Evolutionary conservation across 2,113 vertebrate genomes (phyloP).

Genomic region (Pelmatolapia mariae): DNA sequence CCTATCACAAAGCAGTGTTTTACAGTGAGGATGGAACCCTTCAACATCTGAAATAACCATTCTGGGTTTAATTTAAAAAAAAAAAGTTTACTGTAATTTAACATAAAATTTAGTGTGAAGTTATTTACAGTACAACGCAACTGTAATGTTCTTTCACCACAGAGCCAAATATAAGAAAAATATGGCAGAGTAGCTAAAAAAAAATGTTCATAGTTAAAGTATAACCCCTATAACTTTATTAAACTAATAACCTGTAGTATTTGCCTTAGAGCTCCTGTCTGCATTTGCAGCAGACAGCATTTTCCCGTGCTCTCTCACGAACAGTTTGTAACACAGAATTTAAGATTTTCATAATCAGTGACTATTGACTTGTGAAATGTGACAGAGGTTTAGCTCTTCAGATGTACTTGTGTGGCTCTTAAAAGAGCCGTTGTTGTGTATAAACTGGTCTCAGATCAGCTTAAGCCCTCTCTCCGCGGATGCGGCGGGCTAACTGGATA

Average conservation of each 20-base stretch:
- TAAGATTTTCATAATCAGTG: background rate
- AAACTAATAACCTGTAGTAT: background rate
- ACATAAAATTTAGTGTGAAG: too few relatives aligned
- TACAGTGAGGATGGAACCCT: background rate
- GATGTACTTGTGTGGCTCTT: background rate
- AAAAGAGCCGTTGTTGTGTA: background rate
- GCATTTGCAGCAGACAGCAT: background rate
- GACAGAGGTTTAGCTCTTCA: background rate
- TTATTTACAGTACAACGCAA: background rate
- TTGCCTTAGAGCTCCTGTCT: too few relatives aligned
- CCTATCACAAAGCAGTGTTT: background rate
- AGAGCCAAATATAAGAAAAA: background rate
- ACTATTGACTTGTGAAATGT: background rate
- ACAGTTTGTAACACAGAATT: background rate
- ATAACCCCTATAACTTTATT: background rate
- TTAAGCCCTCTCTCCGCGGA: conserved; percentile 65
- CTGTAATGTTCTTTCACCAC: background rate
- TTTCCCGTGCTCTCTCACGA: background rate
- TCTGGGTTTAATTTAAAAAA: too few relatives aligned
- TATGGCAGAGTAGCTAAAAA: background rate
- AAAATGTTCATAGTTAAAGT: background rate
- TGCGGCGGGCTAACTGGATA: conserved; percentile 79
- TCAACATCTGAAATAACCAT: background rate
- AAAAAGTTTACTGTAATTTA: too few relatives aligned
- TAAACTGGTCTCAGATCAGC: background rate